These are phyloP conservation scores for Hemistola chrysoprasaria DNA, from an alignment of 2,888 invertebrate species.

Conservation along the genomic window DNA sequence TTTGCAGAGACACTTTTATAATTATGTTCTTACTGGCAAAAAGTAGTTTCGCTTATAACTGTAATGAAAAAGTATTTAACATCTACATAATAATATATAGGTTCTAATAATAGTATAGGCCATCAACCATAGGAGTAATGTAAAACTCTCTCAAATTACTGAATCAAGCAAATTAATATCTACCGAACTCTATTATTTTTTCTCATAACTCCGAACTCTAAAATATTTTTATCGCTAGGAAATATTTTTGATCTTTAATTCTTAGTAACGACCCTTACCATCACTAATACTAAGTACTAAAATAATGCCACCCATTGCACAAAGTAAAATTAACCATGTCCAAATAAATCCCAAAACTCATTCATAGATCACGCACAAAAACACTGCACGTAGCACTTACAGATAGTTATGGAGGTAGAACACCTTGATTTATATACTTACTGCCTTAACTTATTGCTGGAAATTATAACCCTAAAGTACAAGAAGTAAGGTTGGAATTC, in stretches of 20 bases:
- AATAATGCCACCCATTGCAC: slow-evolving; percentile 23
- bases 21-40: too few species aligned
- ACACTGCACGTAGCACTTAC: slow-evolving; percentile 52
- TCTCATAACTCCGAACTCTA: too few species aligned
- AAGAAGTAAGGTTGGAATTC: slow-evolving; percentile 25
- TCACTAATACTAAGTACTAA: slow-evolving; percentile 11
- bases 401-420: slow-evolving; percentile 38
- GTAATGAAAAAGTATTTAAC: too few species aligned
- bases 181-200: too few species aligned
- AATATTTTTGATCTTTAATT: too few species aligned
- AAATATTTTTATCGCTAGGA: too few species aligned
- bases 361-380: slow-evolving; percentile 66
- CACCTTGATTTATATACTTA: slow-evolving; percentile 41
- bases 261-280: neutral
- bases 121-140: too few species aligned
- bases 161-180: too few species aligned
- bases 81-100: too few species aligned
- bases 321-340: slow-evolving; percentile 32
- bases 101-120: too few species aligned
- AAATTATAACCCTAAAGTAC: slow-evolving; percentile 8
- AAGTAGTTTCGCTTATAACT: too few species aligned
- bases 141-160: too few species aligned
- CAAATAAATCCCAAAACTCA: slow-evolving; percentile 58
- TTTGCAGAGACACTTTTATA: neutral
- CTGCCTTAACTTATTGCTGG: slow-evolving; percentile 5